phyloP scores from a whole-genome alignment of 2,113 vertebrate genomes.

The Mixornis gularis region DNA sequence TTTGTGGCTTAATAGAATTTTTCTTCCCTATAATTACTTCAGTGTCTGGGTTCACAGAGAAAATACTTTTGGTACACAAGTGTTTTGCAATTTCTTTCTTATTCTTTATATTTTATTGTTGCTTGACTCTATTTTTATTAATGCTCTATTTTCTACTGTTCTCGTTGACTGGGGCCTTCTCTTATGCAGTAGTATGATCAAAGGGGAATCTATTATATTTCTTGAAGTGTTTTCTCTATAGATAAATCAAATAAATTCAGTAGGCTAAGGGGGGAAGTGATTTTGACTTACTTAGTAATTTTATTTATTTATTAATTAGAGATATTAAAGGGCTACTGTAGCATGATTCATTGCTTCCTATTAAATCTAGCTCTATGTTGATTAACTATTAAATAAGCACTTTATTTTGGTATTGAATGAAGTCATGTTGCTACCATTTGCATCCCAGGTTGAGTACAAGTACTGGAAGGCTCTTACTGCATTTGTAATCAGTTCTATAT shows the following conservation, averaged over 20 bases:
- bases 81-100: not conserved
- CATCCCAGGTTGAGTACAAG: not conserved
- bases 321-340: not conserved
- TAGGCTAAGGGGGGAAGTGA: not conserved
- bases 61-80: not conserved
- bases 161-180: not conserved
- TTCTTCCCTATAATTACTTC: conserved; percentile 2
- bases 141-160: not conserved
- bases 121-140: not conserved
- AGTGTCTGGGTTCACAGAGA: not conserved
- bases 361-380: not conserved
- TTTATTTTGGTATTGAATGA: not conserved
- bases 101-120: not conserved
- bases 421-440: not conserved
- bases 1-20: conserved; percentile 7
- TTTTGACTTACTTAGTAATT: not conserved
- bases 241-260: not conserved
- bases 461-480: not conserved
- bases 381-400: not conserved
- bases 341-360: not conserved
- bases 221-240: not conserved
- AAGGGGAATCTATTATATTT: not conserved
- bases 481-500: not conserved
- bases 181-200: not conserved
- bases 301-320: not conserved